Percentiles rank a stretch among this genome's conserved stretches.
Conservation (phyloP, 2,888 invertebrate genomes). For the Ariolimax columbianus region DNA sequence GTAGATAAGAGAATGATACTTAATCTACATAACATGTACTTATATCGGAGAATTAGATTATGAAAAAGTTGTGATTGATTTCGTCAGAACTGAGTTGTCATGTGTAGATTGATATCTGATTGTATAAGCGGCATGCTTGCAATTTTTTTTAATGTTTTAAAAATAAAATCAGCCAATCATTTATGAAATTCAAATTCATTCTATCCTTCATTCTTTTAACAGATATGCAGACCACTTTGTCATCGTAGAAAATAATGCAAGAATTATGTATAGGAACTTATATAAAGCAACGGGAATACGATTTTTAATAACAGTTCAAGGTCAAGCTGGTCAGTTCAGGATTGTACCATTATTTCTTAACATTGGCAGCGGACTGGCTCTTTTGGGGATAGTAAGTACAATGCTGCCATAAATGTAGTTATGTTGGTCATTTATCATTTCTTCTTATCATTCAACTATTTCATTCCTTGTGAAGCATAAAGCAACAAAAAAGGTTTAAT, state of each 20-base stretch:
- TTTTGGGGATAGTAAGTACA: conserved; percentile 79
- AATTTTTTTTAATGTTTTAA: too few species aligned
- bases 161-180: too few species aligned
- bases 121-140: too few species aligned
- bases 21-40: too few species aligned
- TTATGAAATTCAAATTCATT: too few species aligned
- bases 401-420: neutral
- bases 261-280: conserved; percentile 73
- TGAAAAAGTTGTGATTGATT: too few species aligned
- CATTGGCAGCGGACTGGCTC: conserved; percentile 80
- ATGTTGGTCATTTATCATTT: neutral
- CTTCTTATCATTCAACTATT: neutral
- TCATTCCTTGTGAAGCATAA: too few species aligned
- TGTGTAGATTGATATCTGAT: too few species aligned
- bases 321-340: conserved; percentile 80
- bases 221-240: conserved; percentile 41
- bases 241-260: neutral
- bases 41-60: too few species aligned
- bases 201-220: neutral
- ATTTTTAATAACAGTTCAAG: conserved; percentile 79
- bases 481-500: too few species aligned
- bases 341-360: conserved; percentile 80
- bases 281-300: conserved; percentile 80
- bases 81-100: too few species aligned
- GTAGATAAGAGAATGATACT: too few species aligned